phyloP scores from a whole-genome alignment of 1,140 invertebrate genomes.

The Aphelenchoides fujianensis region DNA sequence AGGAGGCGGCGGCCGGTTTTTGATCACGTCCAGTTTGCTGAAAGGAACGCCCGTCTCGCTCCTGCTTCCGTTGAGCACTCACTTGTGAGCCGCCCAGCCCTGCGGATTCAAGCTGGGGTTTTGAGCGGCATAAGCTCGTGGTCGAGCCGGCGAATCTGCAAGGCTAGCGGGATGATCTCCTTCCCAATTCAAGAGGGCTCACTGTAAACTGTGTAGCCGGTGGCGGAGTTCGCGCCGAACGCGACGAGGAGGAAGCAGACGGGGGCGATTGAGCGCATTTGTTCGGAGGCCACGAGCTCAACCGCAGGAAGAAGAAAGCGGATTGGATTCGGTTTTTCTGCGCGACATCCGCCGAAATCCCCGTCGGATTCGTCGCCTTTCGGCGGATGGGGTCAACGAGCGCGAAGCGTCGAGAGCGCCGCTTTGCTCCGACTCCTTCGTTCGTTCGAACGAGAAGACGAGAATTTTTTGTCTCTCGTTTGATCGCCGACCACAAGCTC shows the following conservation, averaged over 20 bases:
- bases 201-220: not conserved
- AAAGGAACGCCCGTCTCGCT: not conserved
- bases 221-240: not conserved
- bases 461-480: not conserved
- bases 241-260: not conserved
- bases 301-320: not conserved
- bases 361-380: too few relatives aligned
- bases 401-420: too few relatives aligned
- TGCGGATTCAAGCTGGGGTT: constrained; percentile 7
- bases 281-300: not conserved
- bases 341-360: not conserved
- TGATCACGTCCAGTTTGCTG: not conserved
- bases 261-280: not conserved
- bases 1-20: not conserved
- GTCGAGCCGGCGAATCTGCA: not conserved
- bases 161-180: not conserved
- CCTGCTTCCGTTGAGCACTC: too few relatives aligned
- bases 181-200: not conserved
- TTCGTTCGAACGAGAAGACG: not conserved
- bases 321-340: not conserved
- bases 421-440: not conserved
- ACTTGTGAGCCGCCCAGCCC: not conserved
- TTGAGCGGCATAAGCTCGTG: not conserved
- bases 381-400: not conserved
- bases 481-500: not conserved